Percentiles rank a stretch among this genome's conserved stretches.
These are phyloP conservation scores for Cordylochernes scorpioides DNA, from an alignment of 2,888 invertebrate species.

Conservation along the genomic window DNA sequence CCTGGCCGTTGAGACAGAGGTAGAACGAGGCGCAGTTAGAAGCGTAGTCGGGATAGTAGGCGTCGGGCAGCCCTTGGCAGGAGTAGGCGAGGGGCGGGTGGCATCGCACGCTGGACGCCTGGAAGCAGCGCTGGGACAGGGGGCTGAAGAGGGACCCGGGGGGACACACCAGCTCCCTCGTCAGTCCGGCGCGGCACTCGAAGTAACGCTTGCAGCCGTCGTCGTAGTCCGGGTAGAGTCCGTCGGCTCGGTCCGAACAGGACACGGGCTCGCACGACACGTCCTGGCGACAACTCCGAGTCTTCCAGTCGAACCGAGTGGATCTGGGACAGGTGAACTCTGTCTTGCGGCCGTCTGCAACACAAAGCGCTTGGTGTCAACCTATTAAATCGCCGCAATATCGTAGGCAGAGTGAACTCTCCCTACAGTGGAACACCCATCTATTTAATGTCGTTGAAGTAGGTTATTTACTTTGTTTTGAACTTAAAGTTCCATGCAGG, in stretches of 20 bases:
- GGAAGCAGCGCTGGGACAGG: slow-evolving; percentile 8
- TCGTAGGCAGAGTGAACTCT: slow-evolving; percentile 9
- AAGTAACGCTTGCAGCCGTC: slow-evolving; percentile 7
- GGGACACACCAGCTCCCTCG: slow-evolving; percentile 10
- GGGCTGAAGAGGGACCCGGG: slow-evolving; percentile 11
- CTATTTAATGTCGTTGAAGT: slow-evolving; percentile 10
- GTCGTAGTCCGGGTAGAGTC: slow-evolving; percentile 7
- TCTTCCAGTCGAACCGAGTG: slow-evolving; percentile 8
- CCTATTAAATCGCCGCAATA: slow-evolving; percentile 4
- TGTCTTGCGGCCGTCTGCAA: slow-evolving; percentile 5
- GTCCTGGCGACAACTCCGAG: slow-evolving; percentile 5
- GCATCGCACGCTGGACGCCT: slow-evolving; percentile 5
- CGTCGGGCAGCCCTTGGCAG: slow-evolving; percentile 12
- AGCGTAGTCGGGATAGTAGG: slow-evolving; percentile 12
- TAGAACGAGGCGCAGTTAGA: slow-evolving; percentile 10
- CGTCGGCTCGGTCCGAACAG: slow-evolving; percentile 8
- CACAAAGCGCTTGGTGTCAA: slow-evolving; percentile 9
- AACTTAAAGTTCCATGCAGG: slow-evolving; percentile 5
- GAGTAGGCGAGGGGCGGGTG: slow-evolving; percentile 4
- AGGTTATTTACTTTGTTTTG: slow-evolving; percentile 4
- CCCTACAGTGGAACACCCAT: slow-evolving; percentile 11
- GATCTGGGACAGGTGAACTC: slow-evolving; percentile 6
- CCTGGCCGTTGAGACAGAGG: slow-evolving; percentile 9
- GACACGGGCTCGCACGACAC: slow-evolving; percentile 4
- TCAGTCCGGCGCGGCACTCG: slow-evolving; percentile 4